Evolutionary conservation across 2,113 vertebrate genomes (phyloP), one percentile per base, ranked within the genome.

Genomic region (Boulengeromyrus knoepffleri): DNA sequence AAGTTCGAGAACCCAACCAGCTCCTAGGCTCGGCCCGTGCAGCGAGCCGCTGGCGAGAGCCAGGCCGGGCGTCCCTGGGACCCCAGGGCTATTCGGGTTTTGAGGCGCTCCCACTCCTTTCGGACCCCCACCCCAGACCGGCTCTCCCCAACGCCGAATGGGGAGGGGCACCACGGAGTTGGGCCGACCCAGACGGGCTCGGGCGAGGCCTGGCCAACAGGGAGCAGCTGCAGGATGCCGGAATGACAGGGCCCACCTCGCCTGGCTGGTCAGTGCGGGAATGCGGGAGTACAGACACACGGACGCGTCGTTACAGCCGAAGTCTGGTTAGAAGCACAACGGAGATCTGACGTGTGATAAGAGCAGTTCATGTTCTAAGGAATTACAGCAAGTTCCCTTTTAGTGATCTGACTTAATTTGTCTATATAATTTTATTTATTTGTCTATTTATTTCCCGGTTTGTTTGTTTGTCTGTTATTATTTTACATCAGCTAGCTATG

Each of bases 1-100:
- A 97, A 97, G 94, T 95, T 95, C 95, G 97, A 97, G 95, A 91
- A 90, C 62, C 90, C 89, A 46, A 58, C 80, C 89, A 91, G 88
- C 74, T 92, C 93, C 88, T 94, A 94, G 92, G 92, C 90, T 52
- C 42, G 31, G 86, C 83, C 74, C 47, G 21, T 7, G 39, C 84
- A 42, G 47, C 9, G 3, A 36, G 12, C 49, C 89, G 45, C 85
- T 5, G 7, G 47, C n/a, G 1, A 42, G 62, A 87, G 90, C 74
- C 89, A 74, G 89, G 84, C 80, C 89, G 86, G 90, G 77, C 39
- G 85, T 88, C 90, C 88, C 92, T 83, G 70, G 88, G 86, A 56
- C 85, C 90, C 90, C 88, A 85, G 89, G 5, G 84, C 47, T 88
- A 90, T 89, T 49, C 58, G n/a, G 62, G 13, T 88, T 31, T 24